Base-by-base conservation (phyloP, 2,113 vertebrate genomes). In the Albula goreensis region DNA sequence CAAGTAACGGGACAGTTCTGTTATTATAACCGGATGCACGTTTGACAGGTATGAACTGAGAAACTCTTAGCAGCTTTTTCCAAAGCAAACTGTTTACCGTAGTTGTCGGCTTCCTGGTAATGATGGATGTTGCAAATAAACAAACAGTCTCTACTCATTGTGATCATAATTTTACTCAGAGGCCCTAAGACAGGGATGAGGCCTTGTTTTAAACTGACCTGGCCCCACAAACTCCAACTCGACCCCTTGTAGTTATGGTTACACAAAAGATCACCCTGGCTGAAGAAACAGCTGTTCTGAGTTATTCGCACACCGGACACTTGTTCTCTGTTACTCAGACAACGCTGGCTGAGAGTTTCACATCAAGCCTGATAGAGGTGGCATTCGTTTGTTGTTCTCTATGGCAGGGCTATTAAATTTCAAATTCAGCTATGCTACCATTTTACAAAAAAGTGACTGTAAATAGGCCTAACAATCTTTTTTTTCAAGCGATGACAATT, bases 11-110 rank as follows among this genome's bases (percentile, higher is more conserved):
- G 25, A 25, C 63, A 84, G 25, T 86, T 87, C 78, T 41, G 53
- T 84, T 80, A 57, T 77, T 79, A 15, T 2, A 63, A 83, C 86
- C 11, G 11, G 66, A 53, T 9, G 48, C 77, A 77, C 31, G 52
- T 15, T 81, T 60, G 48, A 66, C 74, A 84, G 80, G 81, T 50
- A 82, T 5, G 49, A 8, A 2, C 12, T 48, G 49, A 84, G 49
- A 49, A 74, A 85, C 85, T 89, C 88, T 88, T 87, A 51, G 11
- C 22, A 56, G 88, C 85, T 90, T 90, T 90, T 84, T 60, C 41
- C 17, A 81, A 87, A 89, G 86, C 82, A 87, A 89, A 77, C 78
- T 90, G 89, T 91, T 91, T 89, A 87, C 83, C 50, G 53, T 41
- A 74, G 25, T 70, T 8, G 74, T 12, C 53, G 12, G 53, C 82